A percentile compares a stretch with the other conserved stretches of the same genome.
phyloP scores from a whole-genome alignment of 2,797 vertebrate genomes.

The Pseudopleuronectes americanus region DNA sequence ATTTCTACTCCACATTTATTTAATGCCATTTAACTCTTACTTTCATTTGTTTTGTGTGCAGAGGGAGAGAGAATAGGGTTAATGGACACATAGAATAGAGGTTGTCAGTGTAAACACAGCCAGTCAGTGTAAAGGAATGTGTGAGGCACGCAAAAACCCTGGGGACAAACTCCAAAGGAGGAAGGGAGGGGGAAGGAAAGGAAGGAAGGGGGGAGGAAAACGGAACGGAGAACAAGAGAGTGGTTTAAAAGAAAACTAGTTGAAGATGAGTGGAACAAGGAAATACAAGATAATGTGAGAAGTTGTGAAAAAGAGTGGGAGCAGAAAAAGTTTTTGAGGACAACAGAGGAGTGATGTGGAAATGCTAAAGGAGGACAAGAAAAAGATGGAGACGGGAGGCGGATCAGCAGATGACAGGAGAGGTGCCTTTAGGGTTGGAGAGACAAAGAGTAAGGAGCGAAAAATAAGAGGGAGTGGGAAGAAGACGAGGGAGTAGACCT shows the following conservation, averaged over 20 bases:
- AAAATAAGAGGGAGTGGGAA: conserved; percentile 24
- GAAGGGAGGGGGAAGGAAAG: conserved; percentile 44
- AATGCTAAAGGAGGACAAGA: conserved; percentile 16
- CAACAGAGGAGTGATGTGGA: conserved; percentile 30
- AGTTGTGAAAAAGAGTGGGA: conserved; percentile 45
- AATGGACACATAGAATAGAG: conserved; percentile 57
- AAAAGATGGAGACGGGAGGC: conserved; percentile 8
- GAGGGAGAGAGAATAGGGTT: conserved; percentile 16
- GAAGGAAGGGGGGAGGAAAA: conserved; percentile 39
- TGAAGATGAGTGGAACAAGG: conserved; percentile 3
- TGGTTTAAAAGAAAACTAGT: conserved; percentile 42
- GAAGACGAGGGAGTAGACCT: conserved; percentile 6
- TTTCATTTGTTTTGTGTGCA: conserved; percentile 21
- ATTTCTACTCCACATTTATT: conserved; percentile 26
- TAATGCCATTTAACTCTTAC: conserved; percentile 11
- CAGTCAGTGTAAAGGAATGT: conserved; percentile 83
- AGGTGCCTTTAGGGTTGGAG: conserved; percentile 14
- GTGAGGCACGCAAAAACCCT: conserved; percentile 72
- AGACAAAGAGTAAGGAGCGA: conserved; percentile 23
- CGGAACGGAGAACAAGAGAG: conserved; percentile 40
- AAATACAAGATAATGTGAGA: conserved; percentile 38
- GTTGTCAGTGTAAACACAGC: conserved; percentile 82
- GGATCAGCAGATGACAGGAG: neutral
- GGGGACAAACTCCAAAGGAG: conserved; percentile 67
- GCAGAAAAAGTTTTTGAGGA: conserved; percentile 35